Evolutionary conservation across 2,113 vertebrate genomes (phyloP).

Genomic region (Excalfactoria chinensis): DNA sequence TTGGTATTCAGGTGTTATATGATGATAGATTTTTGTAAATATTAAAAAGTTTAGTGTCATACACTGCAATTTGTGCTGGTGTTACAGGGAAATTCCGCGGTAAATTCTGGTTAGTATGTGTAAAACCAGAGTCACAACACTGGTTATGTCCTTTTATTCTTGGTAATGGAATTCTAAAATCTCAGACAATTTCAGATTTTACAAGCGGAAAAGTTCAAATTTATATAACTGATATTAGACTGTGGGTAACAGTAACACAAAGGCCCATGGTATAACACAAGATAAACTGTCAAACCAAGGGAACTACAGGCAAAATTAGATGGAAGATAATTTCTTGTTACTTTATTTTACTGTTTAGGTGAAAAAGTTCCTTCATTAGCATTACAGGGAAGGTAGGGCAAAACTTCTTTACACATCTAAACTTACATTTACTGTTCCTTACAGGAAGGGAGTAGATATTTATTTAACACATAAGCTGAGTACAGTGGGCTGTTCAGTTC

Average conservation of each 20-base stretch:
- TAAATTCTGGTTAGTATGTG: neutral
- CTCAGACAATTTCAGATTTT: neutral
- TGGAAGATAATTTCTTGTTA: neutral
- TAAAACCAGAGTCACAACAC: neutral
- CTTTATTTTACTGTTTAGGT: neutral
- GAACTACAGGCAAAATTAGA: neutral
- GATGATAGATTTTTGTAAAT: neutral
- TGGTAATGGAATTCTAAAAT: neutral
- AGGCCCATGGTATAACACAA: neutral
- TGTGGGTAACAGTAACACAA: neutral
- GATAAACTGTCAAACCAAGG: neutral
- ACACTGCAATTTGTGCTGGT: neutral
- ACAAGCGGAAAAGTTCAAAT: neutral
- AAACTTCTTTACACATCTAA: neutral
- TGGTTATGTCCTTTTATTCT: neutral
- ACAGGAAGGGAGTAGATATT: neutral
- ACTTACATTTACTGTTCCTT: neutral
- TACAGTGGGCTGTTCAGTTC: neutral
- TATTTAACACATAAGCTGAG: constrained; percentile 31
- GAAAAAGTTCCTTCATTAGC: neutral
- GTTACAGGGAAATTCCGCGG: neutral
- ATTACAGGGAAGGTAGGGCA: neutral
- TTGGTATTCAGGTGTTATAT: neutral
- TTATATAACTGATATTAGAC: fast-evolving
- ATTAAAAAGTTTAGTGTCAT: neutral